Conservation (phyloP, 2,797 vertebrate species). For the Liparis tanakae region DNA sequence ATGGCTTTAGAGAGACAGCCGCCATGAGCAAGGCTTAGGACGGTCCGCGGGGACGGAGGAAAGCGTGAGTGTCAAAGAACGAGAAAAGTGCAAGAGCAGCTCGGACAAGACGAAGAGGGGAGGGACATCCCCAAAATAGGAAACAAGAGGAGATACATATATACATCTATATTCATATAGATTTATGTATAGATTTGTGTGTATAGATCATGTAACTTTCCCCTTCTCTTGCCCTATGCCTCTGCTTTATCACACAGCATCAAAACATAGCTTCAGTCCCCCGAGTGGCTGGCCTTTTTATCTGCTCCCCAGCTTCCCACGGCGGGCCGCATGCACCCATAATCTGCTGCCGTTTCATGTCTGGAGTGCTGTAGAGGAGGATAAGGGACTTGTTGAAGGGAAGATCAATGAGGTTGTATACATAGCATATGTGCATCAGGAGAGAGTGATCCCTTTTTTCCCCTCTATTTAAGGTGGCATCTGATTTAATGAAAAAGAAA, state of each 20-base stretch:
- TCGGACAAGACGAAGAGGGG: constrained; percentile 48
- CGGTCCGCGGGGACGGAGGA: constrained; percentile 55
- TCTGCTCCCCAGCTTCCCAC: constrained; percentile 78
- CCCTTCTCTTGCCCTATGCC: constrained; percentile 59
- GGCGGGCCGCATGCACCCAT: constrained; percentile 76
- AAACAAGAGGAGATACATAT: constrained; percentile 27
- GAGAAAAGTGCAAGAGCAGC: constrained; percentile 65
- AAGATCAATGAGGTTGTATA: constrained; percentile 80
- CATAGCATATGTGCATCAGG: constrained; percentile 68
- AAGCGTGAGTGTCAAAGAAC: constrained; percentile 65
- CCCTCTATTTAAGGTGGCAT: constrained; percentile 56
- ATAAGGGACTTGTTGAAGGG: constrained; percentile 79
- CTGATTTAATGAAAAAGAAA: constrained; percentile 55
- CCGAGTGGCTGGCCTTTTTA: constrained; percentile 72
- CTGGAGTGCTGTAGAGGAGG: constrained; percentile 69
- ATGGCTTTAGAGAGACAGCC: constrained; percentile 72
- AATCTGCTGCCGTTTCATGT: constrained; percentile 82
- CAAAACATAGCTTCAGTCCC: constrained; percentile 78
- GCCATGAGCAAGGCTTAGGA: constrained; percentile 74
- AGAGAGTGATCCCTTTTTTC: constrained; percentile 53
- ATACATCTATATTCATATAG: background rate
- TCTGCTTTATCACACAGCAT: constrained; percentile 77
- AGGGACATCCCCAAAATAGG: constrained; percentile 43
- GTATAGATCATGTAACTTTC: constrained; percentile 58
- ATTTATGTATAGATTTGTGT: constrained; percentile 7